These are phyloP conservation scores for Acrocyrtus sp. DNA, from an alignment of 2,888 invertebrate species.

Conservation along the genomic window DNA sequence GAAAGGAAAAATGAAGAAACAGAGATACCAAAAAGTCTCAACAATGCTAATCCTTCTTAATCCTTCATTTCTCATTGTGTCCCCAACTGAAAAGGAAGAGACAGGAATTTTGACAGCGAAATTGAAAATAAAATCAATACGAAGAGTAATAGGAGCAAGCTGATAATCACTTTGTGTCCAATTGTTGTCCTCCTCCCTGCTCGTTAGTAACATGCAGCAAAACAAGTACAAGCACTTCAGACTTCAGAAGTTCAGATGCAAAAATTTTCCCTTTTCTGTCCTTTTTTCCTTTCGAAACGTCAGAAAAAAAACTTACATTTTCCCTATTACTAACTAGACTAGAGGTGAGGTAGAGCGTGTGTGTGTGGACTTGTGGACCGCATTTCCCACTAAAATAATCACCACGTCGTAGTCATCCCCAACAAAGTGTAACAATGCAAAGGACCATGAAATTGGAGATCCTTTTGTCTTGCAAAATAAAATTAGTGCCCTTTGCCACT, in stretches of 20 bases:
- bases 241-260: background rate
- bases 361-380: background rate
- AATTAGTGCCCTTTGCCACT: constrained; percentile 10
- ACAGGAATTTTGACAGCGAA: constrained; percentile 28
- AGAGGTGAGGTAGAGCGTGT: background rate
- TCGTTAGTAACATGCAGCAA: background rate
- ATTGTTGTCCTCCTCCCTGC: background rate
- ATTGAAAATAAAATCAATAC: constrained; percentile 44
- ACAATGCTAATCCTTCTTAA: constrained; percentile 39
- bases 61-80: constrained; percentile 34
- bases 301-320: constrained; percentile 10
- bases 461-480: constrained; percentile 41
- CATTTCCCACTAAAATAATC: background rate
- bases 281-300: constrained; percentile 10
- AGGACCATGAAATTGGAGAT: constrained; percentile 53
- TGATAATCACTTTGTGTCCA: constrained; percentile 39
- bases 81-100: background rate
- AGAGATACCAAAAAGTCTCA: background rate
- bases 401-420: background rate
- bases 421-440: no score
- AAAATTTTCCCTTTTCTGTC: background rate
- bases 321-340: no score
- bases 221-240: no score
- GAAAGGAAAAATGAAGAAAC: constrained; percentile 1
- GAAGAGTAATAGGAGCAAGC: background rate